phyloP scores from a whole-genome alignment of 2,113 vertebrate genomes.

The Rafetus swinhoei region DNA sequence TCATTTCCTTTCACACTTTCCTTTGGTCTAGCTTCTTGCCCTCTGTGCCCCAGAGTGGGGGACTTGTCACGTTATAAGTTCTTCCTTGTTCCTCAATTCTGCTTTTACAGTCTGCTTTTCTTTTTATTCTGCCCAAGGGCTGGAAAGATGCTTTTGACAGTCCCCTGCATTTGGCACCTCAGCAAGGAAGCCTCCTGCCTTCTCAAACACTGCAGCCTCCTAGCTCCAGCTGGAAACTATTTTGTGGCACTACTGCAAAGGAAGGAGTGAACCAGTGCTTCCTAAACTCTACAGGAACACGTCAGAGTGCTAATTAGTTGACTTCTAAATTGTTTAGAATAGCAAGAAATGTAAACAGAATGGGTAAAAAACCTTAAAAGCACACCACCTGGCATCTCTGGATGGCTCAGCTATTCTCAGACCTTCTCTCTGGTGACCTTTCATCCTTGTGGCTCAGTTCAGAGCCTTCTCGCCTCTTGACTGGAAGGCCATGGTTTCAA shows the following conservation, averaged over 20 bases:
- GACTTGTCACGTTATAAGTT: not conserved
- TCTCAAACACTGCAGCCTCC: slow-evolving; percentile 36
- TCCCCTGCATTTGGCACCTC: not conserved
- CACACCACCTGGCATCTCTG: rapidly evolving
- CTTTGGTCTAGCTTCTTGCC: not conserved
- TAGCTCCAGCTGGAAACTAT: slow-evolving; percentile 46
- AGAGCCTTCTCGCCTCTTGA: not conserved
- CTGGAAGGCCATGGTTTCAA: not conserved
- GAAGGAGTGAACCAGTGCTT: slow-evolving; percentile 70
- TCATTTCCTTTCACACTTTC: not conserved
- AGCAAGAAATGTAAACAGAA: not conserved
- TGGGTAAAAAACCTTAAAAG: slow-evolving; percentile 64
- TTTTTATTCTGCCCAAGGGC: not conserved
- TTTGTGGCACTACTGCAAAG: slow-evolving; percentile 41
- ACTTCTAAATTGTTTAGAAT: slow-evolving; percentile 49
- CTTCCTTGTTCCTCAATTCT: not conserved
- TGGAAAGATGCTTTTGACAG: not conserved
- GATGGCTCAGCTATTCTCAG: not conserved
- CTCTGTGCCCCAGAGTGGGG: rapidly evolving
- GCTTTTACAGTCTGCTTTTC: not conserved
- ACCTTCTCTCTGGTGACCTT: too few relatives aligned
- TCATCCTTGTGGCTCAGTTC: not conserved
- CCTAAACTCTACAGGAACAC: slow-evolving; percentile 80
- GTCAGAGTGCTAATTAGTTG: slow-evolving; percentile 75
- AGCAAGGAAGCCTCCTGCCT: not conserved